A percentile compares a stretch with the other conserved stretches of the same genome.
phyloP scores from a whole-genome alignment of 2,113 vertebrate genomes.

The Propithecus coquereli region DNA sequence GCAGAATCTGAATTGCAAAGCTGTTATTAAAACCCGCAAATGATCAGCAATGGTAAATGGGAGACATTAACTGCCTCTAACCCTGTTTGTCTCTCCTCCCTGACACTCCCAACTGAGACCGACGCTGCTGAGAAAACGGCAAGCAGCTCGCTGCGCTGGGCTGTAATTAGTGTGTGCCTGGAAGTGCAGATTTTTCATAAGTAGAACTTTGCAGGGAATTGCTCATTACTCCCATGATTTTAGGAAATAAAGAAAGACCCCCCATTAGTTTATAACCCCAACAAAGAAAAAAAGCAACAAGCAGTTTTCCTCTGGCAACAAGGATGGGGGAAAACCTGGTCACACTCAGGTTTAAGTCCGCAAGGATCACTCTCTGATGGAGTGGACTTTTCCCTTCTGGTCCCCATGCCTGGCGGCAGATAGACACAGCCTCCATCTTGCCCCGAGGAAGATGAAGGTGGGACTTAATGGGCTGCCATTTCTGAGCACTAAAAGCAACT shows the following conservation, averaged over 20 bases:
- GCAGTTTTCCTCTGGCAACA: neutral
- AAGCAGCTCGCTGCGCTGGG: neutral
- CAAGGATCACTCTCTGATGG: neutral
- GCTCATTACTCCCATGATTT: constrained; percentile 16
- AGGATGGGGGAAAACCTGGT: neutral
- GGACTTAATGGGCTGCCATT: neutral
- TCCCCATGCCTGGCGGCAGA: no score
- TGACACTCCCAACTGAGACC: neutral
- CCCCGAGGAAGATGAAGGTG: neutral
- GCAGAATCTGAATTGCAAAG: constrained; percentile 11
- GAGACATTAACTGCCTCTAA: neutral
- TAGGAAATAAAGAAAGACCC: neutral
- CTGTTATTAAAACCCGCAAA: constrained; percentile 28
- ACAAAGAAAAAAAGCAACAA: neutral
- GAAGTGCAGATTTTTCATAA: neutral
- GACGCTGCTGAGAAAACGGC: neutral
- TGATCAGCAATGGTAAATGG: neutral
- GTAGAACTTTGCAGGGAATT: neutral
- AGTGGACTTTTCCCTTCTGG: neutral
- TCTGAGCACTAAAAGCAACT: neutral
- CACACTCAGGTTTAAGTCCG: neutral
- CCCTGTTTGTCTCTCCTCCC: neutral
- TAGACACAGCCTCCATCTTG: neutral
- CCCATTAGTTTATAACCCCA: constrained; percentile 15
- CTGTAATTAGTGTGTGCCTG: neutral